Conservation (phyloP, 2,797 vertebrate species). For the Toxotes lorentzi region DNA sequence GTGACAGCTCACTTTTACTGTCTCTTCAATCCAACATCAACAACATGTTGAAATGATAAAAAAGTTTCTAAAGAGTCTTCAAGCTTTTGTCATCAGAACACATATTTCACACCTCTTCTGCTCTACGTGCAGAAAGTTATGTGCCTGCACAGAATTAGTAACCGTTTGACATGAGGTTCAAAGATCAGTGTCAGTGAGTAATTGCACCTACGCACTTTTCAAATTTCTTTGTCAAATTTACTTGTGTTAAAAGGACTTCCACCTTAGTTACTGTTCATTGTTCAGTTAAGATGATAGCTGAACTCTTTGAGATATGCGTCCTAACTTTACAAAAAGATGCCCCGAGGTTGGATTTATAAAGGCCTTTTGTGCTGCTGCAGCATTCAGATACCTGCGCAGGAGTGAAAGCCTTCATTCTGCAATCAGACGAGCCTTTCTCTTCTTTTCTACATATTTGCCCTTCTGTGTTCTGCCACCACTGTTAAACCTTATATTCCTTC, state of each 20-base stretch:
- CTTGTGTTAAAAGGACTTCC: neutral
- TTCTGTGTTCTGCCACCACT: constrained; percentile 46
- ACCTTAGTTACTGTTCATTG: constrained; percentile 3
- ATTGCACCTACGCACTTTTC: constrained; percentile 5
- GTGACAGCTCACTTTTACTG: neutral
- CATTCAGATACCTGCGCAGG: constrained; percentile 51
- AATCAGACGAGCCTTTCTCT: constrained; percentile 58
- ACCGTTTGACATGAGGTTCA: constrained; percentile 26
- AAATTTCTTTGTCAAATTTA: neutral
- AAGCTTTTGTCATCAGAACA: neutral
- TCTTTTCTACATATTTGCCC: constrained; percentile 34
- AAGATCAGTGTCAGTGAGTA: constrained; percentile 12
- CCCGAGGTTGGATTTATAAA: constrained; percentile 50
- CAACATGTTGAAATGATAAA: neutral
- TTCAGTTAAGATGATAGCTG: constrained; percentile 38
- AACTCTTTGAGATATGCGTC: constrained; percentile 35
- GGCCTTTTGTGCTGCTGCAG: constrained; percentile 60
- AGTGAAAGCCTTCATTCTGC: constrained; percentile 56
- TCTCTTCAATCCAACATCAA: neutral
- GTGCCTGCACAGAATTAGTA: neutral
- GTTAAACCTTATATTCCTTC: constrained; percentile 57
- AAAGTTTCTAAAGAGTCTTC: neutral
- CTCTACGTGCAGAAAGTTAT: neutral
- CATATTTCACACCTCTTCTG: neutral
- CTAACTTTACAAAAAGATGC: constrained; percentile 44